Conservation (phyloP, 2,888 invertebrate genomes). For the Celastrina argiolus region DNA sequence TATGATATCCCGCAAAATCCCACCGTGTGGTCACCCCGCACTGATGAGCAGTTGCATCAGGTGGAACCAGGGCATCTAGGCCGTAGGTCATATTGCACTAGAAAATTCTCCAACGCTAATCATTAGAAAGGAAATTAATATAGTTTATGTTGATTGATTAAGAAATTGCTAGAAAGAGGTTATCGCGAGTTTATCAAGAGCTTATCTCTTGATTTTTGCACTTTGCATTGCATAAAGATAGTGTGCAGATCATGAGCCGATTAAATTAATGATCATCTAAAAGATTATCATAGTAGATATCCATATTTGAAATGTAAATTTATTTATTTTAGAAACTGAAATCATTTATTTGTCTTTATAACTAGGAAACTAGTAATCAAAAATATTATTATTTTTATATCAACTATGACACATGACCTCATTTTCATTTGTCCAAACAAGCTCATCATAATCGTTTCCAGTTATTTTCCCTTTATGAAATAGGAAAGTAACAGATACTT, state of each 20-base stretch:
- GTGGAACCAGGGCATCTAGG: slow-evolving; percentile 24
- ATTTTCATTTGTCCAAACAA: too few relatives aligned
- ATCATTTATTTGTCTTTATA: too few relatives aligned
- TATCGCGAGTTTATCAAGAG: neutral
- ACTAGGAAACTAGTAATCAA: too few relatives aligned
- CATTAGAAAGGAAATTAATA: slow-evolving; percentile 3
- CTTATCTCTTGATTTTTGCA: neutral
- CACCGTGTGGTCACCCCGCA: slow-evolving; percentile 26
- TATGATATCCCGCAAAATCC: slow-evolving; percentile 13
- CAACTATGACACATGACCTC: too few relatives aligned
- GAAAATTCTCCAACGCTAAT: slow-evolving; percentile 3
- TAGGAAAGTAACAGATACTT: too few relatives aligned
- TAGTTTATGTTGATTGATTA: neutral
- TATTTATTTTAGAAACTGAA: too few relatives aligned
- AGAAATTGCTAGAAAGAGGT: neutral
- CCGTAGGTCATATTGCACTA: slow-evolving; percentile 26
- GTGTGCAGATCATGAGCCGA: neutral
- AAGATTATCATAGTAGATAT: neutral
- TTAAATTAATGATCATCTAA: neutral
- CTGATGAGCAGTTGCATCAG: slow-evolving; percentile 32
- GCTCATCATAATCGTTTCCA: too few relatives aligned
- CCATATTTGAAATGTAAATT: neutral
- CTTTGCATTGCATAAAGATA: neutral
- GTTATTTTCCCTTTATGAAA: too few relatives aligned
- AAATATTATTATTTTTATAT: too few relatives aligned